Percentiles rank a stretch among this genome's conserved stretches.
Conservation (phyloP, 2,888 invertebrate genomes). For the Rhabditoides inermis region DNA sequence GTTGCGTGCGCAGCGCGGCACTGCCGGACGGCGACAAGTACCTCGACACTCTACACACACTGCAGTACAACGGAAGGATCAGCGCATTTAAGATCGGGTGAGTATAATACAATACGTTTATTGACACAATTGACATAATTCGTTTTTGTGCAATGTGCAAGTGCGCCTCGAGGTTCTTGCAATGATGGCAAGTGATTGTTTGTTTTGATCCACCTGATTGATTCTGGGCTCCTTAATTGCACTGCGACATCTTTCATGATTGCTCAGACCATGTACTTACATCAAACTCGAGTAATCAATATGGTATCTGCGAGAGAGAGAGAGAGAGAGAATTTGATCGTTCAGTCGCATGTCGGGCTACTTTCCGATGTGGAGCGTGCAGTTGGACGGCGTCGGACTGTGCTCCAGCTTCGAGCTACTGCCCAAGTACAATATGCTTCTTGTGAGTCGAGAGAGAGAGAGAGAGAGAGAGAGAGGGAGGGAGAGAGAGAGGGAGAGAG, state of each 20-base stretch:
- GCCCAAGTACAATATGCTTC: constrained; percentile 16
- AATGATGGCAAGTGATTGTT: not conserved
- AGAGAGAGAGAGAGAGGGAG: no score
- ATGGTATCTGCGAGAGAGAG: no score
- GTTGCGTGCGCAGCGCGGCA: constrained; percentile 18
- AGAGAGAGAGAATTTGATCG: not conserved
- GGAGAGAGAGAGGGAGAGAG: no score
- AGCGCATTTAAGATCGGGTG: constrained; percentile 35
- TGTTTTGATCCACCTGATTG: no score
- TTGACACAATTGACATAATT: not conserved
- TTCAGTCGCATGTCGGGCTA: constrained; percentile 21
- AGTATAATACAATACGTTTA: not conserved
- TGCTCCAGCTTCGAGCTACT: constrained; percentile 17
- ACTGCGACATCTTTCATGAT: no score
- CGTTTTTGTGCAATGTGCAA: no score
- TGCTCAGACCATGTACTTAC: no score
- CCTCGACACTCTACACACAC: constrained; percentile 19
- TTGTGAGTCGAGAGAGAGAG: no score
- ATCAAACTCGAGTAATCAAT: no score
- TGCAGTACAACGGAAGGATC: constrained; percentile 31
- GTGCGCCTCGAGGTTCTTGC: no score
- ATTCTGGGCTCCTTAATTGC: no score
- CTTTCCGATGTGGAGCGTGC: constrained; percentile 15
- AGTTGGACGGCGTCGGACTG: constrained; percentile 20
- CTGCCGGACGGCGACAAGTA: constrained; percentile 15